phyloP scores from a whole-genome alignment of 2,113 vertebrate species.

The Psettodes erumei region DNA sequence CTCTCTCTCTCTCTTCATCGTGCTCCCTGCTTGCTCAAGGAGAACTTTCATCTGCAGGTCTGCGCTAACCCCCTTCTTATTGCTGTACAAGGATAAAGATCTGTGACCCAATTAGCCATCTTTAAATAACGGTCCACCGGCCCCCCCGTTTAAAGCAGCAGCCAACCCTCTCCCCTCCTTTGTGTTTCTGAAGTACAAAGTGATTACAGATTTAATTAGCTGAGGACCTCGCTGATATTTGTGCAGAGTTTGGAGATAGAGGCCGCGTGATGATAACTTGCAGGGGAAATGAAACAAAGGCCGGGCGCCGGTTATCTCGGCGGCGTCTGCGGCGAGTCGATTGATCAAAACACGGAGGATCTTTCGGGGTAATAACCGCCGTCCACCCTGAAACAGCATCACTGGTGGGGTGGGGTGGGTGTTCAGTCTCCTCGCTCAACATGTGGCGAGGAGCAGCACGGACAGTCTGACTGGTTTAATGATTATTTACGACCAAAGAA shows the following conservation, averaged over 20 bases:
- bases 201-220: slow-evolving; percentile 79
- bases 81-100: slow-evolving; percentile 46
- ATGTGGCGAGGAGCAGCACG: neutral
- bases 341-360: neutral
- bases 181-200: slow-evolving; percentile 68
- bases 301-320: neutral
- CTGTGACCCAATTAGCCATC: slow-evolving; percentile 71
- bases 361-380: neutral
- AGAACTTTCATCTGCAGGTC: slow-evolving; percentile 46
- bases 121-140: slow-evolving; percentile 68
- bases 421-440: neutral
- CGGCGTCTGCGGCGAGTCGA: no score
- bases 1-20: slow-evolving; percentile 11
- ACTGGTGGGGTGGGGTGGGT: no score
- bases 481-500: no score
- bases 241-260: slow-evolving; percentile 39
- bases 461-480: no score
- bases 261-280: slow-evolving; percentile 25
- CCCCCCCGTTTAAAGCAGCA: slow-evolving; percentile 60
- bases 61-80: slow-evolving; percentile 8
- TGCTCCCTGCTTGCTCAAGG: slow-evolving; percentile 38
- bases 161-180: slow-evolving; percentile 20
- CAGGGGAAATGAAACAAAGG: slow-evolving; percentile 25
- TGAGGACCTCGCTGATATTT: slow-evolving; percentile 67
- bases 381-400: neutral